A percentile compares a stretch with the other conserved stretches of the same genome.
Evolutionary conservation across 2,797 vertebrate genomes (phyloP).

Genomic region (Melanotaenia pygmaea): DNA sequence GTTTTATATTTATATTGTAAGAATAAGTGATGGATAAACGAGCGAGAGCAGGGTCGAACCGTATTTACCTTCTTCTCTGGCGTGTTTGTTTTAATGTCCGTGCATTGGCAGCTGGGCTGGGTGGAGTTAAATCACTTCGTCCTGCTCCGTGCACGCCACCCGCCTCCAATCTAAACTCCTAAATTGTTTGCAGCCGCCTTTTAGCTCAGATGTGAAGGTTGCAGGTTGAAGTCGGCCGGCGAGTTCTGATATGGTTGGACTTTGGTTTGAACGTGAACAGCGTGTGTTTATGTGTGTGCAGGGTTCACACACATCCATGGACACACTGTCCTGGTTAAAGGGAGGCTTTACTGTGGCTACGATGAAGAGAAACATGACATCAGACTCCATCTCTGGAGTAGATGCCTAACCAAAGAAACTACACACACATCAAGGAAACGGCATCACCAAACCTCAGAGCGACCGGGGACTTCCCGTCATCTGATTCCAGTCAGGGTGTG

Average conservation of each 20-base stretch:
- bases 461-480: constrained; percentile 70
- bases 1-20: constrained; percentile 71
- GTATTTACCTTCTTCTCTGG: constrained; percentile 8
- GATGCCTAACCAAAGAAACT: constrained; percentile 50
- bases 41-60: background rate
- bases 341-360: constrained; percentile 55
- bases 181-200: background rate
- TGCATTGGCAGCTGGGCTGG: no score
- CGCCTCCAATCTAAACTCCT: background rate
- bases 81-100: constrained; percentile 30
- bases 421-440: constrained; percentile 59
- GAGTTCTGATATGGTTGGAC: constrained; percentile 17
- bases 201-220: background rate
- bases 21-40: background rate
- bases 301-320: constrained; percentile 30
- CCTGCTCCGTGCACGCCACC: background rate
- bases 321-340: constrained; percentile 38
- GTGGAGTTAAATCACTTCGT: constrained; percentile 2
- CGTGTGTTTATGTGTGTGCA: constrained; percentile 24
- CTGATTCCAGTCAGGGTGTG: constrained; percentile 14
- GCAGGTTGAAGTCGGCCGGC: background rate
- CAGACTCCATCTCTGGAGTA: constrained; percentile 48
- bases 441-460: constrained; percentile 66
- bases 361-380: constrained; percentile 70
- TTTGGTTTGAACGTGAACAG: constrained; percentile 41